Evolutionary conservation across 2,888 invertebrate genomes (phyloP), one percentile per base, ranked within the genome.

Genomic region (Cerastis rubricosa): DNA sequence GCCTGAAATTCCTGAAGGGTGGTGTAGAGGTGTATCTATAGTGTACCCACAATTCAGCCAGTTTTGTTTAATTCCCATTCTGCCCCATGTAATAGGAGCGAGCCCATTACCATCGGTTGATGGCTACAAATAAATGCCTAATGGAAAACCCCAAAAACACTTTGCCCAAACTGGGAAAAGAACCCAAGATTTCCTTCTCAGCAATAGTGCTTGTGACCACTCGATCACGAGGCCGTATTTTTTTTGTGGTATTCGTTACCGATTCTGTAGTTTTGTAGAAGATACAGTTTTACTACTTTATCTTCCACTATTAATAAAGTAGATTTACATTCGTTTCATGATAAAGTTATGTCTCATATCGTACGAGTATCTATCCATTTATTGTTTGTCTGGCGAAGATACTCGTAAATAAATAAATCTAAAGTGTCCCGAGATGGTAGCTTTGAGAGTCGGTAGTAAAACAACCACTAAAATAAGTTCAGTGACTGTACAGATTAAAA

Each of bases 401-500:
- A 71, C 45, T 77, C 80, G 59, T 83, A 80, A 80, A 83, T 69
- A 45, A 64, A 25, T 19, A 71, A n/a, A 51, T 74, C n/a, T 49
- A 67, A 83, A 80, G 73, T 71, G 69, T 74, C 84, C 61, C 63
- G 70, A 69, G 74, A 74, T 54, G n/a, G 43, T 45, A 65, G 69
- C 35, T 70, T 71, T 64, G 51, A 67, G 70, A 79, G 67, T 82
- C 57, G 65, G 59, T 61, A 35, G 35, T 35, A 35, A 35, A 35
- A 35, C 35, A 35, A 35, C 35, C 35, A 35, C 35, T n/a, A n/a
- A n/a, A n/a, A n/a, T n/a, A n/a, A n/a, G n/a, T n/a, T n/a, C n/a
- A n/a, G n/a, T n/a, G n/a, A n/a, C n/a, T n/a, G n/a, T n/a, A n/a
- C n/a, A n/a, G n/a, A n/a, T n/a, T n/a, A n/a, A n/a, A n/a, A n/a